Evolutionary conservation across 2,797 vertebrate genomes (phyloP).

Genomic region (Smutsia gigantea): DNA sequence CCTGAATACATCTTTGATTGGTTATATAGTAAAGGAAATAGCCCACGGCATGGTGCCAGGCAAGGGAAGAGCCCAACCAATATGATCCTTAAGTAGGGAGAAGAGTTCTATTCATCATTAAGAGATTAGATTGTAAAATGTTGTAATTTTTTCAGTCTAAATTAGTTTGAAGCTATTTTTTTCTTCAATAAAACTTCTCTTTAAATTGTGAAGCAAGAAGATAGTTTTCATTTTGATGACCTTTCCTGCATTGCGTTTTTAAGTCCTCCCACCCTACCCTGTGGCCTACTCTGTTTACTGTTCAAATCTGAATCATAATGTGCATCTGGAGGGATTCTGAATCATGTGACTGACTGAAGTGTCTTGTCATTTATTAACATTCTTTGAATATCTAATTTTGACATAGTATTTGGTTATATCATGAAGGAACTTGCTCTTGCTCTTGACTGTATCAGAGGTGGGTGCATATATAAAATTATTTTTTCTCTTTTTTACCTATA

Average conservation of each 20-base stretch:
- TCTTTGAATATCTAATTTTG: constrained; percentile 72
- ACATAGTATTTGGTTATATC: constrained; percentile 60
- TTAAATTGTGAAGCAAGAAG: constrained; percentile 75
- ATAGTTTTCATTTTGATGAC: constrained; percentile 71
- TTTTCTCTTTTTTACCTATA: constrained; percentile 53
- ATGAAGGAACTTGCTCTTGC: constrained; percentile 65
- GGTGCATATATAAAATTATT: constrained; percentile 28
- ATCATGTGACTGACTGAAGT: constrained; percentile 73
- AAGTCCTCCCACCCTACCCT: constrained; percentile 56
- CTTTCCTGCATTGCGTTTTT: constrained; percentile 58
- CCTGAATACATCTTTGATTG: constrained; percentile 88
- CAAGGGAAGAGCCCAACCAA: constrained; percentile 83
- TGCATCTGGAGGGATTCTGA: constrained; percentile 78
- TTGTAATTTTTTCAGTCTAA: constrained; percentile 80
- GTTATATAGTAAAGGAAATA: constrained; percentile 86
- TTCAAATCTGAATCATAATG: constrained; percentile 82
- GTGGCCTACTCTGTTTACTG: constrained; percentile 75
- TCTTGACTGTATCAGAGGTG: constrained; percentile 47
- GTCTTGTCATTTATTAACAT: constrained; percentile 74
- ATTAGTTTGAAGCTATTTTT: constrained; percentile 75
- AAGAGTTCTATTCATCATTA: constrained; percentile 80
- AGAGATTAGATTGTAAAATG: constrained; percentile 70
- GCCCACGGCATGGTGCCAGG: constrained; percentile 86
- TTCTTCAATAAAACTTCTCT: constrained; percentile 76
- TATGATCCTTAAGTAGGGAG: constrained; percentile 82